Percentiles rank a stretch among this genome's conserved stretches.
These are phyloP conservation scores for Nyleta sp. DNA, from an alignment of 2,888 invertebrate genomes.

Conservation along the genomic window DNA sequence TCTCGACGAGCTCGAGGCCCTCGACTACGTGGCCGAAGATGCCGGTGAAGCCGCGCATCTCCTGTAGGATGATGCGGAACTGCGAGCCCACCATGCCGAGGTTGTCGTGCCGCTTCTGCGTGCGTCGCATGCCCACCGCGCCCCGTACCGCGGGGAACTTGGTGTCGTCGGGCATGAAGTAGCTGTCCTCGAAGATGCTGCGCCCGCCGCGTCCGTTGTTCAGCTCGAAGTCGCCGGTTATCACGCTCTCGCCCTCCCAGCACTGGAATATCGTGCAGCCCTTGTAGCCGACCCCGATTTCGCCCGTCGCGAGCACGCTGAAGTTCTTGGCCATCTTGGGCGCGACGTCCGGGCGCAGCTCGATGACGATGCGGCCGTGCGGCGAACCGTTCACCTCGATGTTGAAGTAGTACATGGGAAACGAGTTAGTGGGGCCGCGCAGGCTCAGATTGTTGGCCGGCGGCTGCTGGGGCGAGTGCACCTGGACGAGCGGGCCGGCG, in stretches of 20 bases:
- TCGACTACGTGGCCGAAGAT: constrained; percentile 92
- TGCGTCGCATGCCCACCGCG: constrained; percentile 91
- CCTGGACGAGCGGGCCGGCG: constrained; percentile 72
- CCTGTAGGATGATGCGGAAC: constrained; percentile 91
- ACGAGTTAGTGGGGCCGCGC: constrained; percentile 84
- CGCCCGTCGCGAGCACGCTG: constrained; percentile 88
- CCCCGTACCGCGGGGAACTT: constrained; percentile 89
- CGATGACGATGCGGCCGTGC: constrained; percentile 89
- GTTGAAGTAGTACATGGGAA: constrained; percentile 90
- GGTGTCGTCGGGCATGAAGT: constrained; percentile 92
- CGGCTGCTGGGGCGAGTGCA: constrained; percentile 83
- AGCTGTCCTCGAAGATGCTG: constrained; percentile 89
- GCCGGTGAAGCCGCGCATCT: constrained; percentile 92
- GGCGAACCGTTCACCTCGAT: constrained; percentile 89
- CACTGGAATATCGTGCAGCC: constrained; percentile 92
- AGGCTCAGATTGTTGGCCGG: constrained; percentile 79
- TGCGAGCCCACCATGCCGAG: constrained; percentile 93
- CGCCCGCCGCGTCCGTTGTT: constrained; percentile 92
- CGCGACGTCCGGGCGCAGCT: constrained; percentile 90
- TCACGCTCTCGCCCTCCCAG: constrained; percentile 92
- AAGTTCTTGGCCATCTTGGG: constrained; percentile 93
- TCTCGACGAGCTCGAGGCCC: constrained; percentile 90
- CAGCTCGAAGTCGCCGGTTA: constrained; percentile 91
- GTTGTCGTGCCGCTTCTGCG: constrained; percentile 91
- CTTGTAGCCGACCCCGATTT: constrained; percentile 90